Evolutionary conservation across 2,113 vertebrate species (phyloP).

Genomic region (Patagioenas fasciata): DNA sequence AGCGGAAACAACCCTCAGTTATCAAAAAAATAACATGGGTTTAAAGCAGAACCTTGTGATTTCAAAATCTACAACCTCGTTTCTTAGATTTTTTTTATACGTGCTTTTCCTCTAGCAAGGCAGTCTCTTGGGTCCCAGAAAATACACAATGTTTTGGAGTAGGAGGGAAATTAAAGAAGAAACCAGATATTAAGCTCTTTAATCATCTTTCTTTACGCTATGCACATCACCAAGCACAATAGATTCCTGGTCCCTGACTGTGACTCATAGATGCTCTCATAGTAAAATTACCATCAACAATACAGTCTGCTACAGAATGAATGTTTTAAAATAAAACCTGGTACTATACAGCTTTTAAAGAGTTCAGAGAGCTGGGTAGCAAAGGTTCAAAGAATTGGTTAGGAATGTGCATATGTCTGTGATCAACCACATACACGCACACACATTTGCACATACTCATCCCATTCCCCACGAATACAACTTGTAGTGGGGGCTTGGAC

Average conservation of each 20-base stretch:
- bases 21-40: background rate
- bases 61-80: background rate
- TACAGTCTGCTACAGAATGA: background rate
- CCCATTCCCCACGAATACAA: background rate
- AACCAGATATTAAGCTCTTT: background rate
- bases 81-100: background rate
- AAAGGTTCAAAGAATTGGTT: background rate
- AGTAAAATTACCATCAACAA: background rate
- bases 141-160: background rate
- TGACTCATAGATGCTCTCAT: background rate
- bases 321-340: background rate
- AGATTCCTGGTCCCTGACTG: background rate
- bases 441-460: too few relatives aligned
- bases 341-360: background rate
- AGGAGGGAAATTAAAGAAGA: background rate
- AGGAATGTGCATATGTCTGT: rapidly evolving
- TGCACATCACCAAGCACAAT: background rate
- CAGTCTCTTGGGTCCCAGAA: background rate
- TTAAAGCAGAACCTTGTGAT: background rate
- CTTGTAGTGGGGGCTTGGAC: background rate
- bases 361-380: background rate
- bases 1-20: background rate
- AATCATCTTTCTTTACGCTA: background rate
- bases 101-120: background rate
- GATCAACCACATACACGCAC: rapidly evolving